phyloP scores from a whole-genome alignment of 2,797 vertebrate genomes.

The Bryconaethiops microstoma region DNA sequence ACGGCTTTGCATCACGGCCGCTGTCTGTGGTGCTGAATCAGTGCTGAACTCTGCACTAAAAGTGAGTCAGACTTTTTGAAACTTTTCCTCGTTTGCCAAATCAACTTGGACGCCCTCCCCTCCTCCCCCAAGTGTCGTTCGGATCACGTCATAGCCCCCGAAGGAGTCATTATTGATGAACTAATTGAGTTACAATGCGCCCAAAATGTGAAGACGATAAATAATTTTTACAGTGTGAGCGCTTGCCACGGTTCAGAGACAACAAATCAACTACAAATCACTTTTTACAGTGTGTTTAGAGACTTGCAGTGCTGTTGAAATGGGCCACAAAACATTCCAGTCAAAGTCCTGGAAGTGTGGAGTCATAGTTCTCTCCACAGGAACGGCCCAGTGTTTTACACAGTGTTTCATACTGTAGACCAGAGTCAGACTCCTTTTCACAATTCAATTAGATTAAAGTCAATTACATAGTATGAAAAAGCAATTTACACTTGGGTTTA shows the following conservation, averaged over 20 bases:
- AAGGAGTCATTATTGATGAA: background rate
- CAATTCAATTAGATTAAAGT: too few relatives aligned
- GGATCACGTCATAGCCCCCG: background rate
- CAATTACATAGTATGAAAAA: too few relatives aligned
- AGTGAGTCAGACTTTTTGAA: background rate
- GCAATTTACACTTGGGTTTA: too few relatives aligned
- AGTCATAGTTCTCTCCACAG: background rate
- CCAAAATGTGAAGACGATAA: background rate
- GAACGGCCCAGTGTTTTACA: background rate
- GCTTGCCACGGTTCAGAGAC: background rate
- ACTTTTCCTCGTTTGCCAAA: background rate
- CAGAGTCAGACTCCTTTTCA: background rate
- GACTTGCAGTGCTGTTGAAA: background rate
- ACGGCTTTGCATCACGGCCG: background rate
- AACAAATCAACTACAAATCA: background rate
- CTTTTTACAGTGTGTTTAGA: constrained; percentile 13
- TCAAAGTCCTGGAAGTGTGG: background rate
- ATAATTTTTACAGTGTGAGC: background rate
- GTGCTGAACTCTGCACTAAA: constrained; percentile 11
- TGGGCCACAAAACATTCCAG: background rate
- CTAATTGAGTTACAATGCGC: background rate
- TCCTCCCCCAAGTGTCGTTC: background rate
- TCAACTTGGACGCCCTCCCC: too few relatives aligned
- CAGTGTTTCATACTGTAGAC: background rate
- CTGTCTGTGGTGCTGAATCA: constrained; percentile 35